Percentiles rank a stretch among this genome's conserved stretches.
phyloP scores from a whole-genome alignment of 2,113 vertebrate species.

The Megaleporinus macrocephalus region DNA sequence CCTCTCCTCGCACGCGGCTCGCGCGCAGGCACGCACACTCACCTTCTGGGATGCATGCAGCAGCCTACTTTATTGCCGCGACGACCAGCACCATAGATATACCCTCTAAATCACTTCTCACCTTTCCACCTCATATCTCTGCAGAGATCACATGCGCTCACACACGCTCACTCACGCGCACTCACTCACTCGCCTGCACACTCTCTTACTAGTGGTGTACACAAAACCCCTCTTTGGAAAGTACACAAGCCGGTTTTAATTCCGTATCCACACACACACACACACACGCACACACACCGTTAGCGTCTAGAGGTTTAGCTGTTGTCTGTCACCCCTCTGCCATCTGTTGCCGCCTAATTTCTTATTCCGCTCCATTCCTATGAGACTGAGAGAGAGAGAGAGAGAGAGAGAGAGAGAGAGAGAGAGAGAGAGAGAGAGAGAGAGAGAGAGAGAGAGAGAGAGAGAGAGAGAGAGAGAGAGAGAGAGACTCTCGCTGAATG shows the following conservation, averaged over 20 bases:
- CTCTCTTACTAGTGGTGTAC: neutral
- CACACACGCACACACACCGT: neutral
- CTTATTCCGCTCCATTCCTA: conserved; percentile 37
- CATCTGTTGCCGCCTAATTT: conserved; percentile 52
- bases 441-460: conserved; percentile 38
- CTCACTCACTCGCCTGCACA: conserved; percentile 41
- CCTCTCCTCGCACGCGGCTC: conserved; percentile 28
- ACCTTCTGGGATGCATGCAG: conserved; percentile 16
- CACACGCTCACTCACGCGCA: conserved; percentile 19
- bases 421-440: conserved; percentile 40
- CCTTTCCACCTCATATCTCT: neutral
- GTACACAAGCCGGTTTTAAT: conserved; percentile 21
- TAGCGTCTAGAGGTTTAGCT: conserved; percentile 37
- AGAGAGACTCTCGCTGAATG: conserved; percentile 45
- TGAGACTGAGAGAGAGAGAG: conserved; percentile 38
- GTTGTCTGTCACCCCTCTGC: conserved; percentile 44
- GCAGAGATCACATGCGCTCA: conserved; percentile 1
- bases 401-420: conserved; percentile 39
- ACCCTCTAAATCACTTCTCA: conserved; percentile 13
- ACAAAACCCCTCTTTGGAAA: neutral
- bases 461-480: conserved; percentile 39
- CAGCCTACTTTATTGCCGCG: conserved; percentile 52
- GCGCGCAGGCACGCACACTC: neutral
- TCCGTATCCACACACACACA: neutral
- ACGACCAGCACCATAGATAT: conserved; percentile 33